Conservation (phyloP, 2,888 invertebrate species). For the Pheosia tremula region DNA sequence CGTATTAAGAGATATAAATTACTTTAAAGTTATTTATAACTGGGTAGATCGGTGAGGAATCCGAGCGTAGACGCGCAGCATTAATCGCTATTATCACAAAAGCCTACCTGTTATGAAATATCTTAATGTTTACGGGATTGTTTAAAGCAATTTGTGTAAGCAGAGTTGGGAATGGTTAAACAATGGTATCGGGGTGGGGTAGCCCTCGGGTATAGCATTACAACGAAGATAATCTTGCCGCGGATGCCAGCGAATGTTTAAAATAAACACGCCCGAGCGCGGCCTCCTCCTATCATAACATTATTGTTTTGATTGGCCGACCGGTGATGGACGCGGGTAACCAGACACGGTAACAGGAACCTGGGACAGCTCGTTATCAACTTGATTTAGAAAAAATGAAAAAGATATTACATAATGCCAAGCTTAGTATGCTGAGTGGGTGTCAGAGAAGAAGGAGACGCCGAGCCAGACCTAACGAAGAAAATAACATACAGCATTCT, state of each 20-base stretch:
- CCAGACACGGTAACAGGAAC: slow-evolving; percentile 29
- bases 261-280: slow-evolving; percentile 68
- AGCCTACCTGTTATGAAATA: slow-evolving; percentile 33
- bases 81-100: slow-evolving; percentile 35
- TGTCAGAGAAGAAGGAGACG: too few species aligned
- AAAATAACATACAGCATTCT: too few species aligned
- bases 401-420: neutral
- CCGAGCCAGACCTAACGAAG: too few species aligned
- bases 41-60: slow-evolving; percentile 10
- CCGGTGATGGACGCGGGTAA: slow-evolving; percentile 38
- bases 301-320: slow-evolving; percentile 73
- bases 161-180: slow-evolving; percentile 48
- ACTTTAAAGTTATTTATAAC: slow-evolving; percentile 31
- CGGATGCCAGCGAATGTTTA: slow-evolving; percentile 66
- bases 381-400: slow-evolving; percentile 25
- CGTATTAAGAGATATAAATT: slow-evolving; percentile 46
- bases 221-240: slow-evolving; percentile 65
- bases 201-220: slow-evolving; percentile 58
- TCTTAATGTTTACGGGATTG: slow-evolving; percentile 33
- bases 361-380: slow-evolving; percentile 17
- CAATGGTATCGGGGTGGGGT: slow-evolving; percentile 52
- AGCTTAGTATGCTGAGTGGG: neutral
- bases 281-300: slow-evolving; percentile 76
- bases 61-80: slow-evolving; percentile 18
- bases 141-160: slow-evolving; percentile 48